Conservation (phyloP, 2,888 invertebrate species). For the Cerastoderma edule region DNA sequence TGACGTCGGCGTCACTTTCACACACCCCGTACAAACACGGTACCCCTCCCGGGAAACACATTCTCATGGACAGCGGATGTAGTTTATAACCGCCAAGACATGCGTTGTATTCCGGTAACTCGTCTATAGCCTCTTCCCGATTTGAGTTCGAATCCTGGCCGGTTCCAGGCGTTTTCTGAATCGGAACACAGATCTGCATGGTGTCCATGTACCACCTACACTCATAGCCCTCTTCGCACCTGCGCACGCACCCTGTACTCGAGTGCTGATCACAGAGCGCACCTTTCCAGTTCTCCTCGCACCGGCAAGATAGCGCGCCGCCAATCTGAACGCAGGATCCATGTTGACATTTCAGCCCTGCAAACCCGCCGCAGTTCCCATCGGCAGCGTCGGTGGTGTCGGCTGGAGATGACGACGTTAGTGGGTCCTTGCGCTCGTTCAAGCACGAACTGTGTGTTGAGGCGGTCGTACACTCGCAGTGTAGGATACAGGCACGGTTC, state of each 20-base stretch:
- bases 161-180: too few species aligned
- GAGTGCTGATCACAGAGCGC: conserved; percentile 16
- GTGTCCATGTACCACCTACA: conserved; percentile 23
- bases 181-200: conserved; percentile 10
- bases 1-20: background rate
- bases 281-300: conserved; percentile 19
- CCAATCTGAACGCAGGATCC: conserved; percentile 12
- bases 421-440: too few species aligned
- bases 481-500: conserved; percentile 26
- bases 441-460: conserved; percentile 32
- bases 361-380: conserved; percentile 1
- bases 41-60: conserved; percentile 25
- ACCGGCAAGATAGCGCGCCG: conserved; percentile 11
- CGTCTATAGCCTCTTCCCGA: too few species aligned
- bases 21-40: conserved; percentile 31
- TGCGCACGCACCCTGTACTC: conserved; percentile 14
- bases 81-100: conserved; percentile 28
- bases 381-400: conserved; percentile 1
- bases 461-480: conserved; percentile 37
- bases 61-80: conserved; percentile 16
- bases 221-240: conserved; percentile 14
- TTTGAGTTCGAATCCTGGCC: too few species aligned
- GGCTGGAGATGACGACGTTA: conserved; percentile 16
- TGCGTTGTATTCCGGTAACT: too few species aligned
- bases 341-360: conserved; percentile 15